Evolutionary conservation across 2,888 invertebrate species (phyloP).

Genomic region (Esperia sulphurella): DNA sequence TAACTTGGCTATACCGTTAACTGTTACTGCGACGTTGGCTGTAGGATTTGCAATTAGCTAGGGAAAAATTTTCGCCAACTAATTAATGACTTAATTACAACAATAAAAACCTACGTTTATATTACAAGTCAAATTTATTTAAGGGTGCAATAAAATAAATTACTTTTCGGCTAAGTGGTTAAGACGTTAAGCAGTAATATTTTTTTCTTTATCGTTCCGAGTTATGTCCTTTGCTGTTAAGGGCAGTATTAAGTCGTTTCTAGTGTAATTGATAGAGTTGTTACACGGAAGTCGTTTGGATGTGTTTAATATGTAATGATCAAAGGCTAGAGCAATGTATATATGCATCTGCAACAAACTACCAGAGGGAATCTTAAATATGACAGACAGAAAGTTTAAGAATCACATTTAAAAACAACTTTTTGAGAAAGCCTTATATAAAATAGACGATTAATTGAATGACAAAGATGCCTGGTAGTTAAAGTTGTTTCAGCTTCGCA

Average conservation of each 20-base stretch:
- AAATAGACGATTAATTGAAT: too few species aligned
- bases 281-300: not conserved
- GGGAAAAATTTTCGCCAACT: constrained; percentile 26
- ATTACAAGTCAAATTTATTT: constrained; percentile 2
- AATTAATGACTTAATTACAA: constrained; percentile 9
- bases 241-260: not conserved
- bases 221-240: not conserved
- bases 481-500: too few species aligned
- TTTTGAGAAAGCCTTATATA: too few species aligned
- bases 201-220: constrained; percentile 1
- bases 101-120: not conserved
- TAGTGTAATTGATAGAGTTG: not conserved
- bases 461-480: too few species aligned
- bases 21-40: constrained; percentile 33
- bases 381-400: too few species aligned
- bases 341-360: too few species aligned
- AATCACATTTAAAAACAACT: too few species aligned
- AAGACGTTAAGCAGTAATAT: not conserved
- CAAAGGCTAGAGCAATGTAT: too few species aligned
- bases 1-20: constrained; percentile 49
- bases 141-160: constrained; percentile 1
- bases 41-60: constrained; percentile 43
- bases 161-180: constrained; percentile 1
- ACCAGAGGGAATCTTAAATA: too few species aligned
- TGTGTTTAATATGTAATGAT: too few species aligned